Base-by-base conservation (phyloP, 2,797 vertebrate genomes). In the Lagodon rhomboides region DNA sequence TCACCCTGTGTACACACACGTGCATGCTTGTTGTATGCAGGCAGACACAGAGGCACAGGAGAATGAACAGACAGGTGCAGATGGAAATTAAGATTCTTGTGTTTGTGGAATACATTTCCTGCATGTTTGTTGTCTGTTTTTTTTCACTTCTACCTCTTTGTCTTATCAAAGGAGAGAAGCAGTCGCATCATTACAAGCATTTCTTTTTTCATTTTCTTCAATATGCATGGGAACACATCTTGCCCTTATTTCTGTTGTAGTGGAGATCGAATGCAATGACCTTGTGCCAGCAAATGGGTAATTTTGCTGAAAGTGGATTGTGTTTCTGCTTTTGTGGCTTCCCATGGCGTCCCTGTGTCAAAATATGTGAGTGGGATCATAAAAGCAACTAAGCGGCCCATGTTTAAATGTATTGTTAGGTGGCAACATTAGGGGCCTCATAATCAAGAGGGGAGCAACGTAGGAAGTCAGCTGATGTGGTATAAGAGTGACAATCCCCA, bases 241-340 rank as follows among this genome's bases (percentile, higher is more conserved):
- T 8, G 3, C 22, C 16, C 3, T 38, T 4, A n/a, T 73, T 74
- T 53, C 41, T 38, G 60, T 73, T 20, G 22, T 54, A 68, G 46
- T 20, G 49, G n/a, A 49, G 63, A 65, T 68, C 2, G 34, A 66
- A 23, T 54, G 22, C 72, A 80, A 30, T 58, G 30, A 80, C 80
- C 54, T 83, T 75, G 75, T 66, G 43, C 30, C 41, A 46, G 72
- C 3, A 77, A 73, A 76, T 12, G 38, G 54, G 22, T 55, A 9
- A 74, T 72, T 77, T 81, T 22, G 23, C 23, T 74, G 34, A 46
- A 53, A 85, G 58, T 27, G 30, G 51, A 38, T n/a, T 77, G 27
- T 68, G 23, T 65, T 43, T n/a, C 4, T 46, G 63, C 47, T 62
- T 65, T 61, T 59, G 4, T 59, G 23, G 49, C 27, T 73, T 73